Percentiles rank a stretch among this genome's conserved stretches.
Evolutionary conservation across 2,113 vertebrate genomes (phyloP).

Genomic region (Brachypteracias leptosomus): DNA sequence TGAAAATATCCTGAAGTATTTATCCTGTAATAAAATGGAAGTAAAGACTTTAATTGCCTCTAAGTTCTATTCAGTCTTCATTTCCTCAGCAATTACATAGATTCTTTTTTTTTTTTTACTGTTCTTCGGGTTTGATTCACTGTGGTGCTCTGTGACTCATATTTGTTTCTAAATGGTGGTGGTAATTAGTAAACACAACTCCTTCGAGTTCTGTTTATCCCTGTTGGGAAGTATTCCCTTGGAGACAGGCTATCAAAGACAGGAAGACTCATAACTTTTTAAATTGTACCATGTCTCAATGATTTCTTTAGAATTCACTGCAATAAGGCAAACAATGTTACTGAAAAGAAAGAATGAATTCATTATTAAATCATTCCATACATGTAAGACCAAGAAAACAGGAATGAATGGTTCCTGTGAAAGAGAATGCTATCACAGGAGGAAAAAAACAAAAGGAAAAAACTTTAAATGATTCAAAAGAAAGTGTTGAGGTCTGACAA

Average conservation of each 20-base stretch:
- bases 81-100: conserved; percentile 18
- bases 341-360: neutral
- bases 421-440: neutral
- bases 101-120: conserved; percentile 21
- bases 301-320: neutral
- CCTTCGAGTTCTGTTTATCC: neutral
- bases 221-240: neutral
- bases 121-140: neutral
- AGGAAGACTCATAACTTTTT: neutral
- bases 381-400: rapidly evolving
- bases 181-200: conserved; percentile 15
- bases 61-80: conserved; percentile 21
- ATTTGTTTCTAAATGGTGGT: neutral
- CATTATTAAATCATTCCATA: neutral
- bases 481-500: rapidly evolving
- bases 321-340: neutral
- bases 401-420: neutral
- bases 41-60: conserved; percentile 61
- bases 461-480: neutral
- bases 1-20: conserved; percentile 46
- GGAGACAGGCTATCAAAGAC: neutral
- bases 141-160: neutral
- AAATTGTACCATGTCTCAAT: neutral
- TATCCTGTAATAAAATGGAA: conserved; percentile 38
- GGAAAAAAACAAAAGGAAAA: neutral